A percentile compares a stretch with the other conserved stretches of the same genome.
Evolutionary conservation across 2,797 vertebrate species (phyloP).

Genomic region (Odontamblyopus rebecca): DNA sequence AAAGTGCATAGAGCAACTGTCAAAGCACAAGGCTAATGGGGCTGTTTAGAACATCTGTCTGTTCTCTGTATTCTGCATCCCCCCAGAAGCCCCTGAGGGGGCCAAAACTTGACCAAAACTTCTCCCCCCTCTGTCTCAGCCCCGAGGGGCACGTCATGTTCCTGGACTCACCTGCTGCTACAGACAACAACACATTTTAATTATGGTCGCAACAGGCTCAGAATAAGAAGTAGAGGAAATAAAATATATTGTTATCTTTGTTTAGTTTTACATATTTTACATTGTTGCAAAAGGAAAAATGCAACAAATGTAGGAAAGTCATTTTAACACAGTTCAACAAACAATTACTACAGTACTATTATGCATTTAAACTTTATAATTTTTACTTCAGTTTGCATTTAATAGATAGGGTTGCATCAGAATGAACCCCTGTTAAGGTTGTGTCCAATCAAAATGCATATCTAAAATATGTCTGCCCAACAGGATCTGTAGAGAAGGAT

Average conservation of each 20-base stretch:
- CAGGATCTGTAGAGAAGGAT: neutral
- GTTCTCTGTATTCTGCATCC: neutral
- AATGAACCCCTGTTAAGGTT: neutral
- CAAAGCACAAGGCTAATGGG: neutral
- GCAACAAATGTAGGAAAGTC: neutral
- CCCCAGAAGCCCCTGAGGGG: constrained; percentile 2
- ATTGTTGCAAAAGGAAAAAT: neutral
- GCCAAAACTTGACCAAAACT: constrained; percentile 8
- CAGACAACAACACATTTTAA: neutral
- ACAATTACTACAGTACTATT: neutral
- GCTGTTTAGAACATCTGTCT: neutral
- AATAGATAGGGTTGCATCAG: neutral
- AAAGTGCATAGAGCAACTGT: neutral
- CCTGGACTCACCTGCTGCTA: constrained; percentile 3
- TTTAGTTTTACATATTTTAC: neutral
- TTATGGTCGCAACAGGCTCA: neutral
- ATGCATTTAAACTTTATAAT: neutral
- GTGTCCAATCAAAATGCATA: neutral
- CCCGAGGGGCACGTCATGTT: neutral
- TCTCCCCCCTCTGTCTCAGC: neutral
- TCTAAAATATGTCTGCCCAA: neutral
- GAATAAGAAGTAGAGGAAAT: neutral
- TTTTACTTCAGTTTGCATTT: neutral
- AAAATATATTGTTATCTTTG: neutral
- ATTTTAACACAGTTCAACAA: neutral